Evolutionary conservation across 1,140 invertebrate genomes (phyloP).

Genomic region (Drosophila lacertosa): DNA sequence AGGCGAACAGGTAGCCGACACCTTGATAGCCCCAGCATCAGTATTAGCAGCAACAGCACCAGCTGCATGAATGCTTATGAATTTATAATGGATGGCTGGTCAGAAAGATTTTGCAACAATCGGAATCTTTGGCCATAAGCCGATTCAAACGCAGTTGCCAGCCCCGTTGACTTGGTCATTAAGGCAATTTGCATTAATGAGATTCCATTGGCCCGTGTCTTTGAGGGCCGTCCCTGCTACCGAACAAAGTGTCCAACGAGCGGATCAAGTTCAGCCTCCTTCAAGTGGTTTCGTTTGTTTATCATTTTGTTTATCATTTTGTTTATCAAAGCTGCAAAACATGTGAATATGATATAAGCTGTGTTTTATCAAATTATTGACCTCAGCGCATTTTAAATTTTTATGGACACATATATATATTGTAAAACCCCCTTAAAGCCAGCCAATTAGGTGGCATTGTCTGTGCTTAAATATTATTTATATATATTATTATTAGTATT

Average conservation of each 20-base stretch:
- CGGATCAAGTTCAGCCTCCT: slow-evolving; percentile 33
- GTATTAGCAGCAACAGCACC: no score
- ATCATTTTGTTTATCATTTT: slow-evolving; percentile 49
- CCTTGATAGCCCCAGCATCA: slow-evolving; percentile 21
- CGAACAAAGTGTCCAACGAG: slow-evolving; percentile 26
- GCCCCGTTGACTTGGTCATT: slow-evolving; percentile 31
- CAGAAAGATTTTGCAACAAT: slow-evolving; percentile 44
- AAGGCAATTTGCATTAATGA: slow-evolving; percentile 47
- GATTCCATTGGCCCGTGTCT: slow-evolving; percentile 10
- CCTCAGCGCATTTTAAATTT: slow-evolving; percentile 63
- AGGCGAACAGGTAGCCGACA: slow-evolving; percentile 53
- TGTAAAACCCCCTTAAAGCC: slow-evolving; percentile 20
- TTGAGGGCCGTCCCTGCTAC: slow-evolving; percentile 19
- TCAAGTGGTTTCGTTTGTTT: slow-evolving; percentile 49
- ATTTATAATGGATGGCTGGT: not conserved
- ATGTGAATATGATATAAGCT: slow-evolving; percentile 20
- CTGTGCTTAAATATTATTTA: slow-evolving; percentile 8
- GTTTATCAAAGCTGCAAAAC: slow-evolving; percentile 4
- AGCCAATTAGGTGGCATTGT: slow-evolving; percentile 34
- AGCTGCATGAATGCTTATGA: slow-evolving; percentile 34
- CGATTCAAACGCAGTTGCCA: slow-evolving; percentile 56
- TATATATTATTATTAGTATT: not conserved
- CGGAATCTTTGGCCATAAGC: slow-evolving; percentile 36
- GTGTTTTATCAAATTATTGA: slow-evolving; percentile 53
- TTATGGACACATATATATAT: slow-evolving; percentile 30